Base-by-base conservation (phyloP, 2,888 invertebrate species). In the Idaea aversata region DNA sequence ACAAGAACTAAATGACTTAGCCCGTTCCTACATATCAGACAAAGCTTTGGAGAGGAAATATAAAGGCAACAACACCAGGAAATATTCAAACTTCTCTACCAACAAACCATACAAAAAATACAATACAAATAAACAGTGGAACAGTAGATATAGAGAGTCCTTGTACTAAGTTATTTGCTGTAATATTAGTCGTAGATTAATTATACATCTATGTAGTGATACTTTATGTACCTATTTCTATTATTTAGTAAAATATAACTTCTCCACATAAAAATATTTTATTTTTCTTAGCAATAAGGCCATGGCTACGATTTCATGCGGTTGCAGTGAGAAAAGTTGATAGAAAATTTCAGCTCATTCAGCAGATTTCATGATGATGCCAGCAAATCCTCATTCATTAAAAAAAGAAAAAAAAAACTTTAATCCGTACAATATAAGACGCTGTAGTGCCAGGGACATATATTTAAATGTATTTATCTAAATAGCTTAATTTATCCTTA, bases 1-100 rank as follows among this genome's bases (percentile, higher is more conserved):
- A n/a, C 47, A 72, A 47, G 87, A 87, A 57, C 70, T 93, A 63
- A 65, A 77, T 38, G 77, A 86, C 0, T 78, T 92, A 73, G 84
- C 85, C 7, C 79, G 76, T 59, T 83, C 81, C n/a, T 83, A 80
- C 66, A 66, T 72, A 15, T 25, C 69, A 35, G 75, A 78, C 3
- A 90, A 87, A 72, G 64, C 66, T 4, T 80, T 77, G 63, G 82
- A 84, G 34, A 74, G 73, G 38, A 77, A 84, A 67, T 65, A 72
- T 0, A 87, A 80, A 74, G 74, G 72, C 68, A 77, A 73, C 63
- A 81, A 73, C 10, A 81, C 75, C 63, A 63, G 60, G 13, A 65
- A 34, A 35, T 66, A 63, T 15, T 25, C 16, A 13, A 58, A 65
- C 62, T 64, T 69, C 64, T 69, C 68, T 57, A 65, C 34, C 6